Evolutionary conservation across 2,888 invertebrate species (phyloP), one percentile per base, ranked within the genome.

Genomic region (Melieria crassipennis): DNA sequence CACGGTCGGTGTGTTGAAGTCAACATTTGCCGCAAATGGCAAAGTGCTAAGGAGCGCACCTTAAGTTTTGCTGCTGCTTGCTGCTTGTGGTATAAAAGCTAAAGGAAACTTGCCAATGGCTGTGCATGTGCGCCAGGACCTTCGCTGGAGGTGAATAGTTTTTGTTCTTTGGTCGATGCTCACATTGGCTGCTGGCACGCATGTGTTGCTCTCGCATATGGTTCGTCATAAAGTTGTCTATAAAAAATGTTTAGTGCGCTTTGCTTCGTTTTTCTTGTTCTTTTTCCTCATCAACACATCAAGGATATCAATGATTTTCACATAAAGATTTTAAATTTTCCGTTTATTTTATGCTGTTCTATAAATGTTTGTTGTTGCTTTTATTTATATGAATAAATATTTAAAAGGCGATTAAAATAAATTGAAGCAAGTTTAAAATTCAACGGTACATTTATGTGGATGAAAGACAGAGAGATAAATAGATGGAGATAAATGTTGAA

Each of bases 271-370:
- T 30, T 30, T 30, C 30, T 30, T 30, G 30, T 30, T 30, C 30
- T 30, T 30, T 30, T 30, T 30, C 30, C 30, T 30, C 30, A 30
- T 30, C 30, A 30, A 30, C 67, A 67, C 71, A 62, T 71, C 56
- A 71, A 47, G 67, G 58, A 71, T 71, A 67, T 71, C 71, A 71
- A 71, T 71, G 71, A 71, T 71, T 67, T 65, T 11, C 56, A 45
- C 60, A 64, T 71, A 67, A 71, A 71, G 71, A 71, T 71, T 71
- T 71, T 64, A 65, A 70, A 70, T 52, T 58, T 70, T 56, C 45
- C 58, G 60, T 47, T 63, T 70, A 48, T 46, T 61, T 70, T 70
- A 61, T 70, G 55, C 46, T 46, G 46, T 62, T 62, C 47, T 46
- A 56, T 63, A 55, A 1, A 62, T 6, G 47, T 63, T 13, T 10